A percentile compares a stretch with the other conserved stretches of the same genome.
phyloP scores from a whole-genome alignment of 2,797 vertebrate species.

The Mionectes olivaceus region DNA sequence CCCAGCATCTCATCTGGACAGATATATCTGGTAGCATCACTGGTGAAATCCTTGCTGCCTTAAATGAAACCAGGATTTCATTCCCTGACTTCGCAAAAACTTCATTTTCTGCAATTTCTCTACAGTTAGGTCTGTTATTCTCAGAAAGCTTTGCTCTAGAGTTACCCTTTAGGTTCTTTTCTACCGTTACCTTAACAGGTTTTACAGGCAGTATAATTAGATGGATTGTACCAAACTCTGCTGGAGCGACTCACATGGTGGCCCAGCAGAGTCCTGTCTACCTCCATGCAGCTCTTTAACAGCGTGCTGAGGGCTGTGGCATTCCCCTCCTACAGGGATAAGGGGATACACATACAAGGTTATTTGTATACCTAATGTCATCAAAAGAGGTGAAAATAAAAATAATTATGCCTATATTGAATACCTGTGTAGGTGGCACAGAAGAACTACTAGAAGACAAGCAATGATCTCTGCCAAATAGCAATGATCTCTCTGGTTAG shows the following conservation, averaged over 20 bases:
- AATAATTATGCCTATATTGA: not conserved
- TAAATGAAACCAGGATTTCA: not conserved
- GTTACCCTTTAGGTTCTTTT: not conserved
- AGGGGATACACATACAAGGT: not conserved
- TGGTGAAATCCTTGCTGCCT: not conserved
- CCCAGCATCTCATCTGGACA: not conserved
- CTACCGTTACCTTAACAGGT: not conserved
- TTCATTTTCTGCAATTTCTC: not conserved
- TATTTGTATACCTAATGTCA: not conserved
- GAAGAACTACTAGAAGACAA: not conserved
- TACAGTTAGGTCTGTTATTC: not conserved
- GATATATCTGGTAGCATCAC: not conserved
- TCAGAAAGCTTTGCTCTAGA: not conserved
- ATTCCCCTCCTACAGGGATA: not conserved
- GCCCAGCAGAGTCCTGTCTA: not conserved
- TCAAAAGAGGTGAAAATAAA: not conserved
- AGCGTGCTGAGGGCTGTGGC: not conserved
- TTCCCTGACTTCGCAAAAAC: not conserved
- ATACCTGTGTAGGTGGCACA: not conserved
- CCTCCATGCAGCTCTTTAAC: not conserved
- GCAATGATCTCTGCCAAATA: not conserved
- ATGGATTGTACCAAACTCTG: not conserved
- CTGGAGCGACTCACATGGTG: rapidly evolving
- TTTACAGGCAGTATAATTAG: not conserved
- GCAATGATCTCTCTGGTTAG: not conserved